phyloP scores from a whole-genome alignment of 2,113 vertebrate genomes.

The Ivindomyrus marchei region DNA sequence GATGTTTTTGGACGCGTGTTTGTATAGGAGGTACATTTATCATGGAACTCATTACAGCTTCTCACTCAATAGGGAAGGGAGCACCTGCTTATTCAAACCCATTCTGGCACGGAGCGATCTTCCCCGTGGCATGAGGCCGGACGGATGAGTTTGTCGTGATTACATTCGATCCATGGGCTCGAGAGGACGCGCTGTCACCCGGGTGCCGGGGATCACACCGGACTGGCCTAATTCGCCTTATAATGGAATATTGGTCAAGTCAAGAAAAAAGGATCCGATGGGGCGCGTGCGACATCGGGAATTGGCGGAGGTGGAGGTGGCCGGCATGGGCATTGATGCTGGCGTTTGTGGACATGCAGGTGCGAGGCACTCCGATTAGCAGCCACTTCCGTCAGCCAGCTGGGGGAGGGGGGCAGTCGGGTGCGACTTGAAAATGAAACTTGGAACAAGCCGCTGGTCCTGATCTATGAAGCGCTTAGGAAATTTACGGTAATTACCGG shows the following conservation, averaged over 20 bases:
- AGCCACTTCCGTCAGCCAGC: constrained; percentile 20
- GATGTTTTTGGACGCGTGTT: background rate
- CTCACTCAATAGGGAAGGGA: background rate
- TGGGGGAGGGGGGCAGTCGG: background rate
- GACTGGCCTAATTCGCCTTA: constrained; percentile 44
- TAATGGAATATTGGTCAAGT: constrained; percentile 48
- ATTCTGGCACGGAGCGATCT: constrained; percentile 30
- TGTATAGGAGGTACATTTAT: background rate
- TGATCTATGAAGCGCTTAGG: constrained; percentile 48
- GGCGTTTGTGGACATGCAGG: constrained; percentile 13
- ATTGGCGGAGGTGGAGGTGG: background rate
- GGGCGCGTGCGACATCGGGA: constrained; percentile 35
- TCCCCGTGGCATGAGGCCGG: constrained; percentile 31
- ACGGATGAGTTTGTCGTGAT: constrained; percentile 47
- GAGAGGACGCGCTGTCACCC: constrained; percentile 11
- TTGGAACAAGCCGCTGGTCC: constrained; percentile 36
- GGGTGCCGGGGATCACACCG: constrained; percentile 30
- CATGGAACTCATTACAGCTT: background rate
- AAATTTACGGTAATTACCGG: constrained; percentile 46
- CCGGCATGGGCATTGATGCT: constrained; percentile 1
- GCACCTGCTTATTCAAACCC: constrained; percentile 41
- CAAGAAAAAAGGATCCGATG: constrained; percentile 29
- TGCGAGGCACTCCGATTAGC: constrained; percentile 39
- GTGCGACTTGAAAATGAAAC: constrained; percentile 32
- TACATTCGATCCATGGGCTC: constrained; percentile 45